A percentile compares a stretch with the other conserved stretches of the same genome.
Evolutionary conservation across 2,888 invertebrate genomes (phyloP).

Genomic region (Athalia cordata): DNA sequence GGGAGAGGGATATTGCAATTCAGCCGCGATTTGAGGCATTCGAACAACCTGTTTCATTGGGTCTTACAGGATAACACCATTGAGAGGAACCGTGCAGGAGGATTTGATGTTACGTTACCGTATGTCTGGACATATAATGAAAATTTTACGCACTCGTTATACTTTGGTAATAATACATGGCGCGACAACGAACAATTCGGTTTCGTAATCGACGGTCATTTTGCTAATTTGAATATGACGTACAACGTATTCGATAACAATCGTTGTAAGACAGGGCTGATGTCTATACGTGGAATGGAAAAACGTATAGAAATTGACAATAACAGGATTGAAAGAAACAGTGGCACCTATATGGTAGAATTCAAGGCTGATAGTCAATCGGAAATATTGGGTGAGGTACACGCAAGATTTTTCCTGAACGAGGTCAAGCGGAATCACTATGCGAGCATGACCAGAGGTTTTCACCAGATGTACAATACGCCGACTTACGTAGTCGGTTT

Average conservation of each 20-base stretch:
- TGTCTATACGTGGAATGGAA: slow-evolving; percentile 95
- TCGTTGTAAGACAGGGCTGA: slow-evolving; percentile 85
- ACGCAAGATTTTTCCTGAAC: slow-evolving; percentile 87
- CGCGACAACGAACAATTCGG: slow-evolving; percentile 89
- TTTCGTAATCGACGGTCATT: slow-evolving; percentile 93
- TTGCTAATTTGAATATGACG: slow-evolving; percentile 90
- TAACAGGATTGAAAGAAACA: slow-evolving; percentile 88
- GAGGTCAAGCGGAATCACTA: slow-evolving; percentile 84
- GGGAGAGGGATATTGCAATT: slow-evolving; percentile 91
- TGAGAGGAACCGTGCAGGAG: slow-evolving; percentile 89
- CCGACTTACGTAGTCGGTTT: slow-evolving; percentile 93
- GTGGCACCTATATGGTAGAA: slow-evolving; percentile 88
- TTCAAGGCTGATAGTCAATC: slow-evolving; percentile 94
- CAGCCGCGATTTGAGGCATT: slow-evolving; percentile 93
- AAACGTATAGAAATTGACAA: slow-evolving; percentile 90
- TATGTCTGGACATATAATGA: slow-evolving; percentile 97
- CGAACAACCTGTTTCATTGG: slow-evolving; percentile 98
- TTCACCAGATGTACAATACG: slow-evolving; percentile 68
- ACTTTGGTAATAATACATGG: slow-evolving; percentile 91
- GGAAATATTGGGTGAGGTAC: slow-evolving; percentile 90
- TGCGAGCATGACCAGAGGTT: slow-evolving; percentile 67
- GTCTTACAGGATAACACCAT: slow-evolving; percentile 90
- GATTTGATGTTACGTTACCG: slow-evolving; percentile 91
- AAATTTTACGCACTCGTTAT: slow-evolving; percentile 94
- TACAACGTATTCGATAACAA: slow-evolving; percentile 91